phyloP scores from a whole-genome alignment of 2,888 invertebrate genomes.

The Tenthredo amoena region DNA sequence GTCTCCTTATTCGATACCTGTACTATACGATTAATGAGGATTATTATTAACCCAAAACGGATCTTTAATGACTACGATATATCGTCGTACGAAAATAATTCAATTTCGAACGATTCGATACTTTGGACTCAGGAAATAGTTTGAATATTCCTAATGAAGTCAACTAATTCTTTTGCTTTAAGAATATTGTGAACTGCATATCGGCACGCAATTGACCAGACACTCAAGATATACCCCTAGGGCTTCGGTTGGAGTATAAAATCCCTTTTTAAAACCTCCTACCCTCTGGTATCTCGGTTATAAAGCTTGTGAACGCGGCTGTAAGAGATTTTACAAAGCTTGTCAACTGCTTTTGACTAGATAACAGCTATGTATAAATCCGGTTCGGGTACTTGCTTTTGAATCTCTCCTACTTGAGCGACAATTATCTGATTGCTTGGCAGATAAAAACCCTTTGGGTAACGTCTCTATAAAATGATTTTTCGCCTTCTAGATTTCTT shows the following conservation, averaged over 20 bases:
- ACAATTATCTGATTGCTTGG: slow-evolving; percentile 5
- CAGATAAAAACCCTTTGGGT: neutral
- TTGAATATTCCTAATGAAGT: neutral
- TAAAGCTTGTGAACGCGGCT: slow-evolving; percentile 5
- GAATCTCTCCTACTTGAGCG: neutral
- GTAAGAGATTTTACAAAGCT: slow-evolving; percentile 21
- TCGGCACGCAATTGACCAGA: neutral
- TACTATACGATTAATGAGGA: neutral
- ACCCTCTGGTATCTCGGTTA: neutral
- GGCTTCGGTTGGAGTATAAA: neutral
- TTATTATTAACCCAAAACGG: neutral
- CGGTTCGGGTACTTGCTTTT: neutral
- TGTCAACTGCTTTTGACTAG: slow-evolving; percentile 29
- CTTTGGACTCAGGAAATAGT: neutral
- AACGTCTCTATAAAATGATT: neutral
- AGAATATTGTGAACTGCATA: neutral
- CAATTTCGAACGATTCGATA: neutral
- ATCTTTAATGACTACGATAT: neutral
- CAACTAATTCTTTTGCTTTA: neutral
- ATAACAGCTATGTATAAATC: neutral
- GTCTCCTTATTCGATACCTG: neutral
- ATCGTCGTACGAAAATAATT: neutral
- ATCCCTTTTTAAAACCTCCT: neutral
- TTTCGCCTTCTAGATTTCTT: neutral
- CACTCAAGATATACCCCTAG: neutral